phyloP scores from a whole-genome alignment of 2,888 invertebrate species.

The Platycnemis pennipes region DNA sequence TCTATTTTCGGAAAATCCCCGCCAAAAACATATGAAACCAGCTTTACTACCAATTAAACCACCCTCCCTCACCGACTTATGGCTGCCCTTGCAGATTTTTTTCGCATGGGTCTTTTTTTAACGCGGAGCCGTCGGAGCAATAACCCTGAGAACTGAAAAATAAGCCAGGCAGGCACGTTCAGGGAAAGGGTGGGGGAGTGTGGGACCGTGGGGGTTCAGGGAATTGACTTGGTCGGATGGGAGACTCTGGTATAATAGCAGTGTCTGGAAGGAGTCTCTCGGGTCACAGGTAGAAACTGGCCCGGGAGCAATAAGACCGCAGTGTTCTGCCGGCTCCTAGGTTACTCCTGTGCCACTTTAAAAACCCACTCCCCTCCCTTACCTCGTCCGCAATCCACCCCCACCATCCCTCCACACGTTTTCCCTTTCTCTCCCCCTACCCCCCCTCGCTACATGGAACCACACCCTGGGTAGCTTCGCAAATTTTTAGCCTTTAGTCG shows the following conservation, averaged over 20 bases:
- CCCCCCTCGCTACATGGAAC: neutral
- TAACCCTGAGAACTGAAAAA: conserved; percentile 28
- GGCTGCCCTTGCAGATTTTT: neutral
- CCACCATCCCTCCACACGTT: neutral
- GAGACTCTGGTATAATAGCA: neutral
- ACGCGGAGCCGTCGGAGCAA: neutral
- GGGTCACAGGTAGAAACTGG: conserved; percentile 46
- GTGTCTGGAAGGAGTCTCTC: neutral
- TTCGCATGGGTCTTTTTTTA: conserved; percentile 5
- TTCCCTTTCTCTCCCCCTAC: neutral
- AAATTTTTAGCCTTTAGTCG: neutral
- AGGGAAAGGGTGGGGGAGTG: neutral
- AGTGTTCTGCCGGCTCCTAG: neutral
- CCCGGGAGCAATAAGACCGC: conserved; percentile 21
- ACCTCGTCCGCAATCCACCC: neutral
- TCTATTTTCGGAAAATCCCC: conserved; percentile 29
- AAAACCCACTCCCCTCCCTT: neutral
- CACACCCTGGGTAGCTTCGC: conserved; percentile 46
- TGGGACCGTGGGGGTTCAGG: neutral
- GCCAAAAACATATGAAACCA: neutral
- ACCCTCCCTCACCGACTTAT: neutral
- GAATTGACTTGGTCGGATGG: neutral
- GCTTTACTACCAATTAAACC: conserved; percentile 44
- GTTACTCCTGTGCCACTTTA: neutral
- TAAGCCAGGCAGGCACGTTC: neutral